Evolutionary conservation across 2,113 vertebrate genomes (phyloP).

Genomic region (Emydura subglobosa): DNA sequence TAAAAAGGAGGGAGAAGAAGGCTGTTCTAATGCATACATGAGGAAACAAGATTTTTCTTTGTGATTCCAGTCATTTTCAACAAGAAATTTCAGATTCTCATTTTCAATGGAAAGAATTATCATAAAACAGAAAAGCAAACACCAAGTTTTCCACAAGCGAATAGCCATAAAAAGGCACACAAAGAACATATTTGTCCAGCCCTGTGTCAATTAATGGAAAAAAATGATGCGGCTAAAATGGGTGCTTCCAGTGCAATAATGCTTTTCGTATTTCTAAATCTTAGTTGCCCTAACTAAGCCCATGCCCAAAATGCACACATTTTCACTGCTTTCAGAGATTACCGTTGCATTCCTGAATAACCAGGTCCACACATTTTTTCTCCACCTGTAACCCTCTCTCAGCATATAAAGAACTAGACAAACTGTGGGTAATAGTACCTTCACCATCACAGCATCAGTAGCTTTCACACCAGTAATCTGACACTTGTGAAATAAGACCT

Average conservation of each 20-base stretch:
- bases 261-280: background rate
- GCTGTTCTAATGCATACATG: background rate
- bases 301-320: background rate
- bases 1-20: background rate
- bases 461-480: background rate
- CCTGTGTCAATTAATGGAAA: background rate
- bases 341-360: slow-evolving; percentile 1
- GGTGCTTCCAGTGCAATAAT: background rate
- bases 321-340: slow-evolving; percentile 3
- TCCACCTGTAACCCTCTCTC: background rate
- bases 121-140: background rate
- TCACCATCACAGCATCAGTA: slow-evolving; percentile 9
- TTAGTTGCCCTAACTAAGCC: background rate
- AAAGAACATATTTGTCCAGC: background rate
- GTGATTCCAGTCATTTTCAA: background rate
- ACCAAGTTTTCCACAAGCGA: background rate
- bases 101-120: background rate
- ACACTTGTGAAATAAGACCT: slow-evolving; percentile 53
- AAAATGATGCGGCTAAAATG: background rate
- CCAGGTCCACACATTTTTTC: background rate
- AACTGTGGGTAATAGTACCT: background rate
- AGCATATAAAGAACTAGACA: background rate
- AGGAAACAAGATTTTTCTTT: too few species aligned
- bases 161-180: background rate
- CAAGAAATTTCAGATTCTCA: background rate